Base-by-base conservation (phyloP, 2,888 invertebrate genomes). In the Hecatera dysodea region DNA sequence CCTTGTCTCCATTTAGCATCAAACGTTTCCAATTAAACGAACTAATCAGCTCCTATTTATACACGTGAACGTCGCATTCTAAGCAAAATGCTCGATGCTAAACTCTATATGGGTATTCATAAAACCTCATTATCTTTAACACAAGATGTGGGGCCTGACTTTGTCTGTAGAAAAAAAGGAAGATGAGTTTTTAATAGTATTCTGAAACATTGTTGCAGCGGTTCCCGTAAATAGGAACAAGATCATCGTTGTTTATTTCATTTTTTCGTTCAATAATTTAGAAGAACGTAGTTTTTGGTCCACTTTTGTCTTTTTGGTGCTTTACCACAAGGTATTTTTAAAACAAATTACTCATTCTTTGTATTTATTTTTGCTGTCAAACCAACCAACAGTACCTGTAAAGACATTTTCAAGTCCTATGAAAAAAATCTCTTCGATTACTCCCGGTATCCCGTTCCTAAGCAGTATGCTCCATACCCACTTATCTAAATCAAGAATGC, bases 21-120 rank as follows among this genome's bases (percentile, higher is more conserved):
- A 73, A 73, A 62, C 65, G 67, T 67, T 83, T 75, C 83, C 73
- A 83, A 85, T 83, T 83, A 85, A 83, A 78, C 72, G 65, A 73
- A 81, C 78, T 85, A 83, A 85, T 83, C 83, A 83, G 70, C 53
- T 57, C 60, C 72, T 76, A 83, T 75, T 81, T 83, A 78, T 75
- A 75, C 56, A 75, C 74, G 53, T 56, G 57, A 61, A 57, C 81
- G 64, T 69, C 44, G 69, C 56, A 63, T 72, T 67, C 72, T 65
- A 52, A 77, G 60, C 66, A 65, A 52, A 77, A 85, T 63, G 48
- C 70, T 68, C 56, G 59, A 72, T 63, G 65, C 75, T 64, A 81
- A 78, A 36, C 64, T 72, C 22, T 27, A 61, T 72, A 64, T 74
- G 59, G 50, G 66, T 69, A 84, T 83, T 78, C 75, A 71, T 76